Conservation (phyloP, 2,888 invertebrate genomes). For the Disparrhopalites patrizii region DNA sequence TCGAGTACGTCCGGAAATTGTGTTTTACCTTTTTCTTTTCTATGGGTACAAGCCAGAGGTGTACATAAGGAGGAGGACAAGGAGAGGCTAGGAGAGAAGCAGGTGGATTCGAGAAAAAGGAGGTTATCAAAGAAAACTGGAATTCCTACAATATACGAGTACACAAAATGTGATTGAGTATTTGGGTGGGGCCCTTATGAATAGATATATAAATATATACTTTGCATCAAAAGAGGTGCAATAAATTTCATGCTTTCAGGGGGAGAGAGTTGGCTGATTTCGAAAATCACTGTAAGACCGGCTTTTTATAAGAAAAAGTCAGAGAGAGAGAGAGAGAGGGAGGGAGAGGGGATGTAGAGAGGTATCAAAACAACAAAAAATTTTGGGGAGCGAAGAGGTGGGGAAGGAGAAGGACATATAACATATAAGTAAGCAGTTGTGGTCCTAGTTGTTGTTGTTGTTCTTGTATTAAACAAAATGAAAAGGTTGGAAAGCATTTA, state of each 20-base stretch:
- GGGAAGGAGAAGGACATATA: too few relatives aligned
- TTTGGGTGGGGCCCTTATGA: conserved; percentile 21
- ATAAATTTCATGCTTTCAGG: conserved; percentile 8
- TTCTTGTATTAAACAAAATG: too few relatives aligned
- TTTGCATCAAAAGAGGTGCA: neutral
- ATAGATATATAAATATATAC: neutral
- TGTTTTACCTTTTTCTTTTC: too few relatives aligned
- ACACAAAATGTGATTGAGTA: conserved; percentile 16
- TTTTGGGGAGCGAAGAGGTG: too few relatives aligned
- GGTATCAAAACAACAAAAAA: too few relatives aligned
- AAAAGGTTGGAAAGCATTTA: conserved; percentile 10
- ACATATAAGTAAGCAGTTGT: too few relatives aligned
- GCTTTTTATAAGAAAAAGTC: neutral
- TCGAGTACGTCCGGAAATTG: neutral
- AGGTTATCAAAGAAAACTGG: conserved; percentile 20
- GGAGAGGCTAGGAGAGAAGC: neutral
- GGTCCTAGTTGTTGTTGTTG: too few relatives aligned
- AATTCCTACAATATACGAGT: conserved; percentile 20
- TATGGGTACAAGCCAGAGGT: too few relatives aligned
- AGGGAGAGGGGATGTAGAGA: neutral
- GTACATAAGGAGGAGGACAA: neutral
- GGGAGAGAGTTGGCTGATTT: neutral
- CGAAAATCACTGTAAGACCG: neutral
- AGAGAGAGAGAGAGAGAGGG: neutral
- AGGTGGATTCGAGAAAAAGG: neutral